These are phyloP conservation scores for Phragmatobia fuliginosa DNA, from an alignment of 2,888 invertebrate genomes.

Conservation along the genomic window DNA sequence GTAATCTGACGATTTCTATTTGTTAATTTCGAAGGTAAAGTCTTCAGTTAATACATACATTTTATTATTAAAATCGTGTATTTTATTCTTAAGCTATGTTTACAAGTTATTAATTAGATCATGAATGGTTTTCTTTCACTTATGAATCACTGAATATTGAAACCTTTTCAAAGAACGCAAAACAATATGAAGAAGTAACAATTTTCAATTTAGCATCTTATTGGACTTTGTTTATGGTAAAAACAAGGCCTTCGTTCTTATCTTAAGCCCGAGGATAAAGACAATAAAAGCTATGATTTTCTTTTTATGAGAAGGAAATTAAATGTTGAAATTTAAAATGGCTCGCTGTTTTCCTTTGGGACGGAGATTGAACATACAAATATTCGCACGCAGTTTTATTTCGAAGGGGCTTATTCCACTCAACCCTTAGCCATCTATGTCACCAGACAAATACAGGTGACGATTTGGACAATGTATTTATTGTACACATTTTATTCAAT, in stretches of 20 bases:
- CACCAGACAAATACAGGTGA: not conserved
- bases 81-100: too few relatives aligned
- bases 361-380: not conserved
- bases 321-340: slow-evolving; percentile 13
- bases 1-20: too few relatives aligned
- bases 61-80: too few relatives aligned
- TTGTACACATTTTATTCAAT: not conserved
- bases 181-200: not conserved
- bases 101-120: too few relatives aligned
- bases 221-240: not conserved
- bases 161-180: not conserved
- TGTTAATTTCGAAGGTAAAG: too few relatives aligned
- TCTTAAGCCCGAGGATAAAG: slow-evolving; percentile 3
- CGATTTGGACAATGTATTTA: not conserved
- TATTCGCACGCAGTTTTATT: not conserved
- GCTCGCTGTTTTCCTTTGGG: not conserved
- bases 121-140: too few relatives aligned
- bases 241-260: slow-evolving; percentile 5
- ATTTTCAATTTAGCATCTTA: slow-evolving; percentile 2
- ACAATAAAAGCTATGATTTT: slow-evolving; percentile 14
- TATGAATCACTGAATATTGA: not conserved
- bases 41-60: too few relatives aligned
- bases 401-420: not conserved
- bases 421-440: not conserved
- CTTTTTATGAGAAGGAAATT: slow-evolving; percentile 10